Conservation (phyloP, 2,797 vertebrate genomes). For the Calcarius lapponicus region DNA sequence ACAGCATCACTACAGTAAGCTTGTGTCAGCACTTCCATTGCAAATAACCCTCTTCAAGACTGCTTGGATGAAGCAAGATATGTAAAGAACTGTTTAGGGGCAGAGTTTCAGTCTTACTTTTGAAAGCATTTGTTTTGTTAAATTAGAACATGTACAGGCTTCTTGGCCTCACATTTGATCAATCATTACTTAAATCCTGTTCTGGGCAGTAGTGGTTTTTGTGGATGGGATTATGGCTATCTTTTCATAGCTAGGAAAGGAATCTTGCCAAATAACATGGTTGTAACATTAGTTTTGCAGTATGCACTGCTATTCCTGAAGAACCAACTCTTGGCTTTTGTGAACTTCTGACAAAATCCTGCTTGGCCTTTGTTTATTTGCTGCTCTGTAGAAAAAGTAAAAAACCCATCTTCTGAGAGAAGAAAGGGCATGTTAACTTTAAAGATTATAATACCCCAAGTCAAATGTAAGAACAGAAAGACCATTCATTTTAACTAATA, state of each 20-base stretch:
- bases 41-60: not conserved
- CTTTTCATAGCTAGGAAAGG: conserved; percentile 7
- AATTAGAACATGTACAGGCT: not conserved
- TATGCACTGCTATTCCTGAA: not conserved
- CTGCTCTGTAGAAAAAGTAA: not conserved
- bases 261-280: conserved; percentile 5
- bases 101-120: not conserved
- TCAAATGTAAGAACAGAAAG: not conserved
- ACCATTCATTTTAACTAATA: not conserved
- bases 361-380: not conserved
- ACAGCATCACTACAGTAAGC: conserved; percentile 14
- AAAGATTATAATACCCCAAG: not conserved
- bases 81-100: not conserved
- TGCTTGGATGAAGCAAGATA: not conserved
- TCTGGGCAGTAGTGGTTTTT: conserved; percentile 12
- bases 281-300: not conserved
- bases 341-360: not conserved
- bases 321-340: not conserved
- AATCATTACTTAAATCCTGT: conserved; percentile 6
- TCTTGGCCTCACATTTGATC: conserved; percentile 7
- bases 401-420: not conserved
- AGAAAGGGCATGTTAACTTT: not conserved
- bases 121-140: conserved; percentile 5
- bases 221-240: conserved; percentile 29
- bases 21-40: conserved; percentile 44